Evolutionary conservation across 2,888 invertebrate species (phyloP).

Genomic region (Nemotelus nigrinus): DNA sequence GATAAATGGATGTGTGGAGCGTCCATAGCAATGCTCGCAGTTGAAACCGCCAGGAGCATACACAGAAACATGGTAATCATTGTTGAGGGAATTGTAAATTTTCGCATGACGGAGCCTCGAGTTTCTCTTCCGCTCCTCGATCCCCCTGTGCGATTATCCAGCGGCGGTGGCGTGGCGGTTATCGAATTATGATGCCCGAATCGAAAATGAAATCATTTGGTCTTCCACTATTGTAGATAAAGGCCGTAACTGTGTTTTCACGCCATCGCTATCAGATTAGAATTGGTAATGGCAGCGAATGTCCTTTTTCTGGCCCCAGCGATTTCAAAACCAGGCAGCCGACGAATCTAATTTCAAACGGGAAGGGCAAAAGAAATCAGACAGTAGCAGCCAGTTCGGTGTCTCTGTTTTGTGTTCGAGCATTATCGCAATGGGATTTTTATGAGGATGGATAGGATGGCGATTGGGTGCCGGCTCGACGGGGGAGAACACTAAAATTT

Average conservation of each 20-base stretch:
- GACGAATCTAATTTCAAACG: not conserved
- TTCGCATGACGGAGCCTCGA: constrained; percentile 26
- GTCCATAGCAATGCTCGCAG: constrained; percentile 28
- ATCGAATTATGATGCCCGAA: constrained; percentile 44
- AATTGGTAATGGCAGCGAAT: constrained; percentile 40
- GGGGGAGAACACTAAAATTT: constrained; percentile 16
- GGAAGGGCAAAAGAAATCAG: not conserved
- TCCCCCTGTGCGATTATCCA: not conserved
- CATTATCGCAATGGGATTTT: constrained; percentile 23
- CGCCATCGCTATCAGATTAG: constrained; percentile 42
- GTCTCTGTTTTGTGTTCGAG: not conserved
- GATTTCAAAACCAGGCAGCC: constrained; percentile 20
- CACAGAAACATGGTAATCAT: constrained; percentile 43
- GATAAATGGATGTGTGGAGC: constrained; percentile 40
- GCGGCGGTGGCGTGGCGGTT: constrained; percentile 6
- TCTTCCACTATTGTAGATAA: constrained; percentile 36
- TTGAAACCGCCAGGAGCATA: constrained; percentile 30
- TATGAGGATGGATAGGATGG: constrained; percentile 4
- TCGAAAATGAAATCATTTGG: constrained; percentile 45
- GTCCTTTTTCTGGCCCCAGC: constrained; percentile 27
- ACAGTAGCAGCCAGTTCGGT: not conserved
- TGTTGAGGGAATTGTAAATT: constrained; percentile 46
- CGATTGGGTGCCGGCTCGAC: constrained; percentile 22
- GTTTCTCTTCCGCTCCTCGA: not conserved
- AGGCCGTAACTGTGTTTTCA: constrained; percentile 38